These are phyloP conservation scores for Aspiorhynchus laticeps DNA, from an alignment of 2,113 vertebrate species.

Conservation along the genomic window DNA sequence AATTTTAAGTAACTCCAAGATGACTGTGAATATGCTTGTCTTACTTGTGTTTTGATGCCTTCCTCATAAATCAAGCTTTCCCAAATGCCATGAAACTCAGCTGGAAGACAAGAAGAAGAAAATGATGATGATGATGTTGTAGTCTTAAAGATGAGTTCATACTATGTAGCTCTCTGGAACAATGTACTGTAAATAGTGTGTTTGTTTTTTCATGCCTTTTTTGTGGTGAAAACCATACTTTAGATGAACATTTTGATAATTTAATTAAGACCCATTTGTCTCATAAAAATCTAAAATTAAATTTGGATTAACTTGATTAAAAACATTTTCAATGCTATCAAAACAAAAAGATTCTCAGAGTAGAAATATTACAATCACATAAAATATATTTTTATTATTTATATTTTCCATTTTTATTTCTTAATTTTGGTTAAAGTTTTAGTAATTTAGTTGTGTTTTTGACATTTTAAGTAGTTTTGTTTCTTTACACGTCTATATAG, in stretches of 20 bases:
- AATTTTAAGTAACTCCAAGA: not conserved
- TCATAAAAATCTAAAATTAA: no score
- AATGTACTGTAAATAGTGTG: not conserved
- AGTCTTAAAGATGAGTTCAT: not conserved
- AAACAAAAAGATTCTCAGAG: not conserved
- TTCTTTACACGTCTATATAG: no score
- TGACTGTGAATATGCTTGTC: slow-evolving; percentile 39
- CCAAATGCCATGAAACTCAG: slow-evolving; percentile 95
- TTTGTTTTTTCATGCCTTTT: not conserved
- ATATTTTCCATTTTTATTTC: no score
- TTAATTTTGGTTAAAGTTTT: no score
- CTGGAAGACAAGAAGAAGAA: slow-evolving; percentile 69
- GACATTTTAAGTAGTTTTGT: no score
- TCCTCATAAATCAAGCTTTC: slow-evolving; percentile 93
- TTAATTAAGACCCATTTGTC: not conserved
- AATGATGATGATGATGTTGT: not conserved
- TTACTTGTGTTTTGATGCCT: slow-evolving; percentile 91
- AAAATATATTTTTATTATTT: not conserved
- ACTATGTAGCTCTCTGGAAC: not conserved
- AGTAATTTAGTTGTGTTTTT: no score
- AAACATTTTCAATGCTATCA: not conserved
- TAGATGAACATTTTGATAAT: not conserved
- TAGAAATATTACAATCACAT: not conserved
- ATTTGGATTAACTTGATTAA: not conserved
- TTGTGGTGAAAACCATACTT: not conserved